These are phyloP conservation scores for Ochropleura leucogaster DNA, from an alignment of 2,888 invertebrate genomes.

Conservation along the genomic window DNA sequence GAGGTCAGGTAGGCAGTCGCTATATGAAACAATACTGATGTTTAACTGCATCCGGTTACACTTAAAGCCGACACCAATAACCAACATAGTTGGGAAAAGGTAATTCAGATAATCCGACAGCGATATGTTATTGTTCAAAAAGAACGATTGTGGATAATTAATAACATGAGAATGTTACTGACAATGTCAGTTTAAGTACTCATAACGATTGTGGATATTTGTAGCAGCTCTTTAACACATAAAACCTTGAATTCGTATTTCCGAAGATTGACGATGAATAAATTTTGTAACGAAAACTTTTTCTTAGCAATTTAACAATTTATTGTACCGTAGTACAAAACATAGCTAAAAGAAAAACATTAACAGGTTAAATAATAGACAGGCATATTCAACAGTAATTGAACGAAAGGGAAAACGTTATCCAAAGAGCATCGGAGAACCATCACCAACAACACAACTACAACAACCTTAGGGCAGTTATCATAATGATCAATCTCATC, in stretches of 20 bases:
- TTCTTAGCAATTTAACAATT: not conserved
- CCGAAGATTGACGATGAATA: not conserved
- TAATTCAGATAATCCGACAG: no score
- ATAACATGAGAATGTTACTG: no score
- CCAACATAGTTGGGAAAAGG: no score
- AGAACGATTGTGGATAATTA: no score
- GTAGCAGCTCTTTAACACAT: no score
- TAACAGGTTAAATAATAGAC: not conserved
- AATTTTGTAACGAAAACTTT: not conserved
- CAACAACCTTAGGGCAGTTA: not conserved
- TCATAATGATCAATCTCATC: constrained; percentile 2
- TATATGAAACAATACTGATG: no score
- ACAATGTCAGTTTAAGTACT: no score
- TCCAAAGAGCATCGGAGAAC: not conserved
- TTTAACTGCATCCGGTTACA: no score
- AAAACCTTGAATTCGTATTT: not conserved
- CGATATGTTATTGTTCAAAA: no score
- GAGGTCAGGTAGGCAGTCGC: no score
- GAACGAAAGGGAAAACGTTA: not conserved
- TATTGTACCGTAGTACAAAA: not conserved
- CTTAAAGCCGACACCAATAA: no score
- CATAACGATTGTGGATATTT: no score
- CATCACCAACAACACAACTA: not conserved
- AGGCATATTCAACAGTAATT: not conserved
- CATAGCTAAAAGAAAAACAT: not conserved